A percentile compares a stretch with the other conserved stretches of the same genome.
phyloP scores from a whole-genome alignment of 1,140 invertebrate species.

The Plodia interpunctella region DNA sequence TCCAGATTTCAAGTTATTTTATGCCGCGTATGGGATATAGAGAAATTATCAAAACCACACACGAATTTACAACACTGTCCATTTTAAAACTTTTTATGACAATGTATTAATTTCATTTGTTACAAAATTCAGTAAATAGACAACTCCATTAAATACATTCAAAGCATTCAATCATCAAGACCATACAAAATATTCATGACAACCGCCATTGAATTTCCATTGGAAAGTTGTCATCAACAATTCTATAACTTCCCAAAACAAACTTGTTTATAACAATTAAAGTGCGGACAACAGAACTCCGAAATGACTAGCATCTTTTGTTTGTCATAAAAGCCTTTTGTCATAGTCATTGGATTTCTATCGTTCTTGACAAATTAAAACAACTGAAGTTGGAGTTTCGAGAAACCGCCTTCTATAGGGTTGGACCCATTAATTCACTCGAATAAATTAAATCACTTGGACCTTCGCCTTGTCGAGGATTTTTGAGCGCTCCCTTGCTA shows the following conservation, averaged over 20 bases:
- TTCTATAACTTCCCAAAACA: conserved; percentile 12
- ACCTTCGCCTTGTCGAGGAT: conserved; percentile 39
- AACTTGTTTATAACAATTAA: conserved; percentile 19
- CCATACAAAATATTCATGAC: conserved; percentile 4
- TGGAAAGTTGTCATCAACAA: conserved; percentile 3
- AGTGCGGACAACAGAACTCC: conserved; percentile 17
- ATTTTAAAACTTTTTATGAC: too few relatives aligned
- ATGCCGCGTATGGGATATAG: too few relatives aligned
- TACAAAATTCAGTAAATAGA: too few relatives aligned
- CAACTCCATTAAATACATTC: too few relatives aligned
- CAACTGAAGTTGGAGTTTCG: conserved; percentile 55
- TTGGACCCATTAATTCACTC: conserved; percentile 58
- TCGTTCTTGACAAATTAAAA: conserved; percentile 69
- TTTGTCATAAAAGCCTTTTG: conserved; percentile 45
- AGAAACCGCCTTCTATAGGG: conserved; percentile 47
- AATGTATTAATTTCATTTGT: too few relatives aligned
- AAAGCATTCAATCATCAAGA: background rate
- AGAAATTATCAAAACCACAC: too few relatives aligned
- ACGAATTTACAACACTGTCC: too few relatives aligned
- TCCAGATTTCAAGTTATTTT: too few relatives aligned
- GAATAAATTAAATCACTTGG: conserved; percentile 59
- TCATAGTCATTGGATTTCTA: conserved; percentile 59
- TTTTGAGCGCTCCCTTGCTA: conserved; percentile 26
- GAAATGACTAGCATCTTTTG: conserved; percentile 29
- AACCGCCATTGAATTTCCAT: background rate